A percentile compares a stretch with the other conserved stretches of the same genome.
Evolutionary conservation across 2,888 invertebrate genomes (phyloP).

Genomic region (Gastracanthus pulcherrimus): DNA sequence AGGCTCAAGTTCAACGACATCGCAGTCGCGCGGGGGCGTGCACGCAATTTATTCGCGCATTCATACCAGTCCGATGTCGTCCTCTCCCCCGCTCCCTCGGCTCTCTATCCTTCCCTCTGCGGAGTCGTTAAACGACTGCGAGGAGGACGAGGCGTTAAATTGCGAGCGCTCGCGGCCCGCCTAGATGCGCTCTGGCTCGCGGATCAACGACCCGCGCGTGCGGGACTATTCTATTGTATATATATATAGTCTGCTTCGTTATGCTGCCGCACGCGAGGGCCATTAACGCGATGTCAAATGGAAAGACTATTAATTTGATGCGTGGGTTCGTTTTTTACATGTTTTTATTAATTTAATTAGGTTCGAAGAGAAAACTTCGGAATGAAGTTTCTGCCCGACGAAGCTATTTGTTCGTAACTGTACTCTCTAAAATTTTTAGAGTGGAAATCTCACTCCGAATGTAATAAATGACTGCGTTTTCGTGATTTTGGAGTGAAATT

Average conservation of each 20-base stretch:
- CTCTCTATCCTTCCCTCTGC: not conserved
- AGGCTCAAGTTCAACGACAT: conserved; percentile 21
- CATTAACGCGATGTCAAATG: not conserved
- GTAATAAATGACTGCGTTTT: no score
- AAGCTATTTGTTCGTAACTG: no score
- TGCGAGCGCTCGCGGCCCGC: not conserved
- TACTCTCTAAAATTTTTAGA: no score
- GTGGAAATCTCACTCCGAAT: no score
- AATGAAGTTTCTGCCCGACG: no score
- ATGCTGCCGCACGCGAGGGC: not conserved
- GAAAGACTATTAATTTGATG: not conserved
- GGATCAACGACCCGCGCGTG: not conserved
- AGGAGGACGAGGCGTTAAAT: not conserved
- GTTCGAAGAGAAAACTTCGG: no score
- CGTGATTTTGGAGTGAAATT: no score
- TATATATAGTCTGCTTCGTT: not conserved
- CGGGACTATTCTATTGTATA: no score
- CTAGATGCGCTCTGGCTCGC: no score
- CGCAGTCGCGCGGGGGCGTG: conserved; percentile 24
- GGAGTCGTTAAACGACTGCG: not conserved
- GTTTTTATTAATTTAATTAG: no score
- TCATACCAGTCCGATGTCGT: not conserved
- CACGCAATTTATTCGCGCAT: conserved; percentile 31
- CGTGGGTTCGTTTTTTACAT: no score
- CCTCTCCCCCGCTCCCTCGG: not conserved